Percentiles rank a stretch among this genome's conserved stretches.
These are phyloP conservation scores for Mastomys natalensis DNA, from an alignment of 2,113 vertebrate species.

Conservation along the genomic window DNA sequence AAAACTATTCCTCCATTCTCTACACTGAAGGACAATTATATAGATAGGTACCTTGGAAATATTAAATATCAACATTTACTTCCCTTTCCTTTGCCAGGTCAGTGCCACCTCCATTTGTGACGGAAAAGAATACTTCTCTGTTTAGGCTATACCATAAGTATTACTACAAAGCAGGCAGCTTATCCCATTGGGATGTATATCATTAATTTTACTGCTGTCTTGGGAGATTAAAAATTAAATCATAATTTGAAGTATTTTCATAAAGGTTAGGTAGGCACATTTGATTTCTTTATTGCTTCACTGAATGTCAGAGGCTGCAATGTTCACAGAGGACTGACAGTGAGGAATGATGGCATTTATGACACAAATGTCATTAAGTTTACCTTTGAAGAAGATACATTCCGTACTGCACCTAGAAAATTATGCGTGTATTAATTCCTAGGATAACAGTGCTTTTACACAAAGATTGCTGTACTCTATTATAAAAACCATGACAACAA, in stretches of 20 bases:
- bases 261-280: constrained; percentile 85
- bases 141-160: constrained; percentile 63
- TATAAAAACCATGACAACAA: constrained; percentile 62
- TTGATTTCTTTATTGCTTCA: constrained; percentile 85
- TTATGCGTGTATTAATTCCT: constrained; percentile 75
- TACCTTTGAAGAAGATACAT: constrained; percentile 79
- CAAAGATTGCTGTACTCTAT: constrained; percentile 28
- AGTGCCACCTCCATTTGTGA: constrained; percentile 60
- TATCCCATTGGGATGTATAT: constrained; percentile 77
- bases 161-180: constrained; percentile 77
- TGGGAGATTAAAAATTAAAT: constrained; percentile 85
- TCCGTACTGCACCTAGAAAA: constrained; percentile 74
- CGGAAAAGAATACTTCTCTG: constrained; percentile 56
- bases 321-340: constrained; percentile 79
- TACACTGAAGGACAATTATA: constrained; percentile 27
- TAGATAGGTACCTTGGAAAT: constrained; percentile 47
- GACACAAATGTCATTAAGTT: constrained; percentile 79
- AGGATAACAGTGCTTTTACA: constrained; percentile 52
- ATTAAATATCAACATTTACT: constrained; percentile 11
- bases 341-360: constrained; percentile 78
- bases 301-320: constrained; percentile 84
- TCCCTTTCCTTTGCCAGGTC: neutral
- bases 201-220: constrained; percentile 83
- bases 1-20: constrained; percentile 20
- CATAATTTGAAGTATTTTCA: constrained; percentile 85